Evolutionary conservation across 2,888 invertebrate species (phyloP).

Genomic region (Tuta absoluta): DNA sequence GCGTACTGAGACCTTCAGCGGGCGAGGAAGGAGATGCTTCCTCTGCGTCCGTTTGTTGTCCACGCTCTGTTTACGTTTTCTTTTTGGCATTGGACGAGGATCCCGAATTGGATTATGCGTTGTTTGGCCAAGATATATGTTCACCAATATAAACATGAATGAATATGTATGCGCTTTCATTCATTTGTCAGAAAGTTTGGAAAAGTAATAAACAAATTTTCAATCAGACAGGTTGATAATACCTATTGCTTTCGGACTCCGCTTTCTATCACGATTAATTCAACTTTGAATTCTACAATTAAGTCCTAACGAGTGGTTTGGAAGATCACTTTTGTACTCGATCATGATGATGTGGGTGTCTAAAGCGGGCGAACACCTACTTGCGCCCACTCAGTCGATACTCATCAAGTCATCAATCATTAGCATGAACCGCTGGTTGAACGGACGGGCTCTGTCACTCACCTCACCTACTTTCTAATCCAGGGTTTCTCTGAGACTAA

Average conservation of each 20-base stretch:
- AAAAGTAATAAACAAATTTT: not conserved
- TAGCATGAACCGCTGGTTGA: slow-evolving; percentile 57
- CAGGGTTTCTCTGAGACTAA: not conserved
- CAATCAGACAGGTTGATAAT: not conserved
- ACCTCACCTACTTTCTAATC: slow-evolving; percentile 30
- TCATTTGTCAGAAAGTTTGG: slow-evolving; percentile 1
- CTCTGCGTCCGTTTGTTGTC: slow-evolving; percentile 56
- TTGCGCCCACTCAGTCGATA: slow-evolving; percentile 66
- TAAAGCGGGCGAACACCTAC: slow-evolving; percentile 59
- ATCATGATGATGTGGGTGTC: slow-evolving; percentile 60
- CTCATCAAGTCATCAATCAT: slow-evolving; percentile 69
- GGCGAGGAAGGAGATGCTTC: slow-evolving; percentile 12
- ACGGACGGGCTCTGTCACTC: slow-evolving; percentile 45
- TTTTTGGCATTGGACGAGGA: slow-evolving; percentile 70
- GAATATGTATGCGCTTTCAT: slow-evolving; percentile 39
- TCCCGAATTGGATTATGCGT: slow-evolving; percentile 69
- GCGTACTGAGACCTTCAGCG: slow-evolving; percentile 3
- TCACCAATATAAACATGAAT: slow-evolving; percentile 58
- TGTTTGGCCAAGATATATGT: slow-evolving; percentile 58
- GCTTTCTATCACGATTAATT: slow-evolving; percentile 10
- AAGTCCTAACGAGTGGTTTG: slow-evolving; percentile 30
- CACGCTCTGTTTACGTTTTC: slow-evolving; percentile 72
- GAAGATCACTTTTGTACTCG: slow-evolving; percentile 52
- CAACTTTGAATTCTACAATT: not conserved
- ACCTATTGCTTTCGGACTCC: not conserved